Base-by-base conservation (phyloP, 2,113 vertebrate species). In the Talpa occidentalis region DNA sequence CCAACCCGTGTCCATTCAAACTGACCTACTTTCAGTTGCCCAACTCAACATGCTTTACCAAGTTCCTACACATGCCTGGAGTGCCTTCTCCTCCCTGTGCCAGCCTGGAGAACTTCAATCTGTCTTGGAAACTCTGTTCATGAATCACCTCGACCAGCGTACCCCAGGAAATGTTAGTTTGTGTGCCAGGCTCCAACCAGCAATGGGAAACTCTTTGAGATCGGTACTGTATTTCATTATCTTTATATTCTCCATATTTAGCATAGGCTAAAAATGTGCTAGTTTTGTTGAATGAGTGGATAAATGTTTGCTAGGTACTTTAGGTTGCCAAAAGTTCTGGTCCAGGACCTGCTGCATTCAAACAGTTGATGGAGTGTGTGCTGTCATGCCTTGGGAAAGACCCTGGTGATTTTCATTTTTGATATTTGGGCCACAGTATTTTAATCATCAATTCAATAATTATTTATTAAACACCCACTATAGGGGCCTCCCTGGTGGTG, bases 21-120 rank as follows among this genome's bases (percentile, higher is more conserved):
- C 47, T 94, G 93, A 97, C 90, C 87, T 96, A 95, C 90, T 97
- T 97, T 92, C 49, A 80, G 49, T 69, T 95, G 35, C 37, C 78
- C 59, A 67, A 84, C 35, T 77, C 54, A 77, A 69, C 90, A 59
- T 64, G 72, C 60, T 92, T 93, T 64, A 73, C 94, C 96, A 93
- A 94, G 93, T 54, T 70, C 52, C 72, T 93, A 7, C 76, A 82
- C 35, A 67, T 84, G 69, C 64, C 90, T 89, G 70, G 66, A 89
- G 89, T 59, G 66, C 54, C 64, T 92, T 83, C 32, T 81, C 14
- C 19, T 91, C 59, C 40, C 69, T 30, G 16, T 76, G 54, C 74
- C 70, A 93, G 74, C 64, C 70, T 62, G 70, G 52, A 88, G 54
- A 88, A 88, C 6, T 44, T 72, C 83, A 94, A 49, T 35, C 30